These are phyloP conservation scores for Cyprinodon brontotheroides DNA, from an alignment of 2,113 vertebrate genomes.

Conservation along the genomic window DNA sequence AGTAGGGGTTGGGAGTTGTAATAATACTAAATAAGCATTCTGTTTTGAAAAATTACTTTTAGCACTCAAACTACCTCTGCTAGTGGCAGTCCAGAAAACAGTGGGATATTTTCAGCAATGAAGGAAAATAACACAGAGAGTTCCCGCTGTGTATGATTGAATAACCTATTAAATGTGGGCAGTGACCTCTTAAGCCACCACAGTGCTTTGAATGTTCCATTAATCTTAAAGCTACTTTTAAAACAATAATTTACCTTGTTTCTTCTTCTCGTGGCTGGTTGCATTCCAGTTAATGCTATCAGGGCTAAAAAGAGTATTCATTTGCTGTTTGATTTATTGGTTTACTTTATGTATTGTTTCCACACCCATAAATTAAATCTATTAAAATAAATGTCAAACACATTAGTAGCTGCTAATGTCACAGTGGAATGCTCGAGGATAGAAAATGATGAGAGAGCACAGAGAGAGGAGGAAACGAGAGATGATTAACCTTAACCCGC, in stretches of 20 bases:
- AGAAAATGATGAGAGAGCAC: constrained; percentile 45
- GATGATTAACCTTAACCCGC: constrained; percentile 75
- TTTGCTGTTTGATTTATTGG: constrained; percentile 71
- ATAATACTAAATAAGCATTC: constrained; percentile 30
- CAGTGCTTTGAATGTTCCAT: constrained; percentile 71
- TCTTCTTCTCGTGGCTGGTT: constrained; percentile 37
- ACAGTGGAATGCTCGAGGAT: constrained; percentile 48
- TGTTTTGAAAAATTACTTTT: constrained; percentile 4
- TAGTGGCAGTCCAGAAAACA: not conserved
- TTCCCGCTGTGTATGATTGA: constrained; percentile 73
- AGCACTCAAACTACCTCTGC: constrained; percentile 30
- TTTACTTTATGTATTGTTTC: constrained; percentile 63
- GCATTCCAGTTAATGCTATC: constrained; percentile 52
- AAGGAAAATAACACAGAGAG: constrained; percentile 28
- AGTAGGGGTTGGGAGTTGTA: constrained; percentile 10
- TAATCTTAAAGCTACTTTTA: constrained; percentile 70
- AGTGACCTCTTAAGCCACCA: constrained; percentile 73
- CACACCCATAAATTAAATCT: constrained; percentile 62
- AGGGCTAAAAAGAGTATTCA: constrained; percentile 61
- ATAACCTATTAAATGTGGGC: constrained; percentile 76
- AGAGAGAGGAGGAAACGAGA: constrained; percentile 48
- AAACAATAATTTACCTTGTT: constrained; percentile 69
- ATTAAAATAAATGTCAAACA: constrained; percentile 77
- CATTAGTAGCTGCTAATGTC: constrained; percentile 66
- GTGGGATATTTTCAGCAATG: constrained; percentile 42